Conservation (phyloP, 2,797 vertebrate species). For the Oreochromis grahami region DNA sequence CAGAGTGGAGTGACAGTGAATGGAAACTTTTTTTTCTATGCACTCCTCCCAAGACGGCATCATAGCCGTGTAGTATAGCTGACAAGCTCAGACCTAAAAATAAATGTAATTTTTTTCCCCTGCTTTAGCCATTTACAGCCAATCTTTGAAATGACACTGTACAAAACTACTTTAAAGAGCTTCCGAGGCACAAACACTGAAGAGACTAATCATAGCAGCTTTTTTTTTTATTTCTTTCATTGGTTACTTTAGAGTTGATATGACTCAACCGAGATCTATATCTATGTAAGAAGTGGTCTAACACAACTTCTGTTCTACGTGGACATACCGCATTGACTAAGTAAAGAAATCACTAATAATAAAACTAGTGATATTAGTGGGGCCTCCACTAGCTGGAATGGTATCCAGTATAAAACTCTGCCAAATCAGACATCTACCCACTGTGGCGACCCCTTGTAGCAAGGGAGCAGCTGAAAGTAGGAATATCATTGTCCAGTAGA, state of each 20-base stretch:
- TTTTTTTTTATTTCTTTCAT: neutral
- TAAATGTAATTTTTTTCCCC: conserved; percentile 13
- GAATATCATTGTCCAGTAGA: neutral
- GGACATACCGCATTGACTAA: neutral
- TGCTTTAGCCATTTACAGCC: conserved; percentile 34
- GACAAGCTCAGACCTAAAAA: conserved; percentile 55
- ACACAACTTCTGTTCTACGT: neutral
- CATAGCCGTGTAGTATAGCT: conserved; percentile 54
- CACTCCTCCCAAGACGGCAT: conserved; percentile 51
- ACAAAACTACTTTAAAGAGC: conserved; percentile 19
- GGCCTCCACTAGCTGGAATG: neutral
- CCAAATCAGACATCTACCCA: neutral
- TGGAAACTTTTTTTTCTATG: conserved; percentile 56
- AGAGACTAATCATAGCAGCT: neutral
- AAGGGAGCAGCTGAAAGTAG: neutral
- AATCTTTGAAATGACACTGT: conserved; percentile 53
- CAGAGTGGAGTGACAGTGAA: conserved; percentile 65
- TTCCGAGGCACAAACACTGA: neutral
- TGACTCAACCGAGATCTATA: neutral
- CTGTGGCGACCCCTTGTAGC: neutral
- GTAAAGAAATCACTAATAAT: neutral
- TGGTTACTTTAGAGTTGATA: neutral
- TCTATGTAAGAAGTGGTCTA: neutral
- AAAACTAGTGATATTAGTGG: neutral
- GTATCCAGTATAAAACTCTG: neutral